A percentile compares a stretch with the other conserved stretches of the same genome.
phyloP scores from a whole-genome alignment of 2,113 vertebrate genomes.

The Triplophysa tibetana region DNA sequence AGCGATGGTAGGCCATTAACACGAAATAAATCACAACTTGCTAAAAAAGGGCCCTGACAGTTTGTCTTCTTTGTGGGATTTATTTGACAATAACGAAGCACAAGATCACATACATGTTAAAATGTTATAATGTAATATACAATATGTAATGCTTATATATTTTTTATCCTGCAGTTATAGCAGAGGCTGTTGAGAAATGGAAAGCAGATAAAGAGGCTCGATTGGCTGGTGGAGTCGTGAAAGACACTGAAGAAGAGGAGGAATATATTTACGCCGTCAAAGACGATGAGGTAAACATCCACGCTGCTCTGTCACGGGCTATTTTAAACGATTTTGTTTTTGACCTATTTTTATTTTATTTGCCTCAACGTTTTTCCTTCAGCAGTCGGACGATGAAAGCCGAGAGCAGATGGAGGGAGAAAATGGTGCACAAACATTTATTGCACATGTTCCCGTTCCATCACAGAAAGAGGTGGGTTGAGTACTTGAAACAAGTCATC shows the following conservation, averaged over 20 bases:
- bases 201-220: slow-evolving; percentile 80
- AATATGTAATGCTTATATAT: neutral
- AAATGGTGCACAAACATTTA: slow-evolving; percentile 85
- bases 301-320: neutral
- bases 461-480: slow-evolving; percentile 88
- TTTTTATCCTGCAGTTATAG: slow-evolving; percentile 72
- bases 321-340: neutral
- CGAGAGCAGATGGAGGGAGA: slow-evolving; percentile 79
- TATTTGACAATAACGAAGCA: too few relatives aligned
- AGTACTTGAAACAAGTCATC: neutral
- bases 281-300: slow-evolving; percentile 78
- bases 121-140: too few relatives aligned
- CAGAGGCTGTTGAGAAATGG: slow-evolving; percentile 86
- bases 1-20: too few relatives aligned
- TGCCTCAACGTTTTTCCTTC: neutral
- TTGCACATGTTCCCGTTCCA: slow-evolving; percentile 93
- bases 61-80: too few relatives aligned
- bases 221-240: slow-evolving; percentile 70
- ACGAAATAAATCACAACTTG: too few relatives aligned
- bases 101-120: too few relatives aligned
- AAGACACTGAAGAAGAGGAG: slow-evolving; percentile 86
- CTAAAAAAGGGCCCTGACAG: too few relatives aligned
- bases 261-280: slow-evolving; percentile 86
- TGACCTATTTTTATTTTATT: neutral
- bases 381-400: slow-evolving; percentile 83